Conservation (phyloP, 2,113 vertebrate species). For the Uria aalge region DNA sequence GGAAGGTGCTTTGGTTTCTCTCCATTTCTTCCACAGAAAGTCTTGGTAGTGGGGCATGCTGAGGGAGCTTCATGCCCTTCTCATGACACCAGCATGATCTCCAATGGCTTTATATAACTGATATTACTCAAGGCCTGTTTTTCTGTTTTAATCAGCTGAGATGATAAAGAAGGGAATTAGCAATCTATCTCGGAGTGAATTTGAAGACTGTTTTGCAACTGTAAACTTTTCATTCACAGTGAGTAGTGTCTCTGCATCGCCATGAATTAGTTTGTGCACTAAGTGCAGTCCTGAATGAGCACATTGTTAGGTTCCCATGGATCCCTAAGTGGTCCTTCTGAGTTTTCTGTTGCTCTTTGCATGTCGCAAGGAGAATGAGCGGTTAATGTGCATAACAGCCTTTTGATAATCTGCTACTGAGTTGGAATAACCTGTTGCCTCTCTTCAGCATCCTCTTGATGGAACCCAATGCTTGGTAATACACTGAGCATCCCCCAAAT, state of each 20-base stretch:
- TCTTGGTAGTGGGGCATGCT: accelerated
- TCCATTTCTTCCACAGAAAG: background rate
- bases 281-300: background rate
- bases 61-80: background rate
- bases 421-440: background rate
- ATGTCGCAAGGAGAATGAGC: background rate
- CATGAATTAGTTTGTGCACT: background rate
- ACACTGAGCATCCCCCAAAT: background rate
- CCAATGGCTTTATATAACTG: background rate
- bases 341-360: background rate
- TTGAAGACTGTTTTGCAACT: background rate
- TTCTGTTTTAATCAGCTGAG: background rate
- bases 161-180: background rate
- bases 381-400: background rate
- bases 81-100: background rate
- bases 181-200: background rate
- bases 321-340: background rate
- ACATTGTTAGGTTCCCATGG: background rate
- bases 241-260: background rate
- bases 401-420: background rate
- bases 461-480: background rate
- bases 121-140: background rate
- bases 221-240: background rate
- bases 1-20: background rate
- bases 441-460: background rate